phyloP scores from a whole-genome alignment of 2,797 vertebrate species.

The Pelodytes ibericus region DNA sequence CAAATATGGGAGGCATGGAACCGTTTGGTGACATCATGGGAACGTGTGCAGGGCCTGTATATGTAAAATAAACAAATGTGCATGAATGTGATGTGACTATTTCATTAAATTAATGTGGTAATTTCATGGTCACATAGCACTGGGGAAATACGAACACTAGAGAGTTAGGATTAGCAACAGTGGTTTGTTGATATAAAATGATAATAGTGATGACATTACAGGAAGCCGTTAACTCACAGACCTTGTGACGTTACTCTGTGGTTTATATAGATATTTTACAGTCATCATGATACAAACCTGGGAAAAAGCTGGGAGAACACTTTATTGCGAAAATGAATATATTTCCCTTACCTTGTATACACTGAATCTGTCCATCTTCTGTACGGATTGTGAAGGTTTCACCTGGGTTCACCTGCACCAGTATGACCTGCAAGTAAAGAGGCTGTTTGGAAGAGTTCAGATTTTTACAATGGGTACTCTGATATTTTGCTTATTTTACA shows the following conservation, averaged over 20 bases:
- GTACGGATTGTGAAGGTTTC: constrained; percentile 81
- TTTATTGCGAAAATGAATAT: background rate
- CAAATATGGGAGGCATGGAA: constrained; percentile 78
- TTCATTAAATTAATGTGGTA: too few relatives aligned
- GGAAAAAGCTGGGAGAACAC: background rate
- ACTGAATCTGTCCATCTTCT: constrained; percentile 78
- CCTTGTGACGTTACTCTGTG: background rate
- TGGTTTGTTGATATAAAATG: too few relatives aligned
- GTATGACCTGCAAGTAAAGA: constrained; percentile 73
- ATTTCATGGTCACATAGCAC: too few relatives aligned
- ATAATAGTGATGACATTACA: background rate
- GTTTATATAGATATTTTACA: background rate
- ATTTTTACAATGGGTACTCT: constrained; percentile 13
- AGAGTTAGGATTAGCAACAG: too few relatives aligned
- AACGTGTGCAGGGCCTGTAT: constrained; percentile 78
- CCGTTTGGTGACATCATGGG: constrained; percentile 81
- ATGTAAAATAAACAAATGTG: constrained; percentile 1
- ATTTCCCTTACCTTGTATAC: constrained; percentile 75
- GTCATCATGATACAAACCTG: background rate
- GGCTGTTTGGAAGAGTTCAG: constrained; percentile 50
- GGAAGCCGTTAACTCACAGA: constrained; percentile 5
- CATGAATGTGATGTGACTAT: too few relatives aligned
- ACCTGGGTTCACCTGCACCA: constrained; percentile 82
- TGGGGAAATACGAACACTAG: too few relatives aligned
- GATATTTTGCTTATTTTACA: too few relatives aligned